Evolutionary conservation across 2,888 invertebrate species (phyloP).

Genomic region (Tholera decimalis): DNA sequence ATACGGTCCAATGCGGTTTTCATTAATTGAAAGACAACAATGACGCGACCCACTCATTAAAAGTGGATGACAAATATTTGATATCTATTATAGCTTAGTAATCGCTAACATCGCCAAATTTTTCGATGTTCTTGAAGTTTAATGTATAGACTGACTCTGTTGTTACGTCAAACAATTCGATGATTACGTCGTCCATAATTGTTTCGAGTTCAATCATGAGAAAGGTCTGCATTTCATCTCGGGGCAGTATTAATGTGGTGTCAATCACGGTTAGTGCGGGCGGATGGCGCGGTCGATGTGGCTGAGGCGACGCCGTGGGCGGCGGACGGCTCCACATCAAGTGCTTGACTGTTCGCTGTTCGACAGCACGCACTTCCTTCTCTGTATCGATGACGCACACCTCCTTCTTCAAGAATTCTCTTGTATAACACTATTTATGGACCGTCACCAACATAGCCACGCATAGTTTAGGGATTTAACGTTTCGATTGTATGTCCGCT

Average conservation of each 20-base stretch:
- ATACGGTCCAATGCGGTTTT: conserved; percentile 14
- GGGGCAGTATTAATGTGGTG: conserved; percentile 66
- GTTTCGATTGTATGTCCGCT: conserved; percentile 63
- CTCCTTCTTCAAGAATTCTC: conserved; percentile 67
- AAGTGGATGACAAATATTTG: conserved; percentile 46
- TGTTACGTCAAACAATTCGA: conserved; percentile 18
- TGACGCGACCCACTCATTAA: conserved; percentile 30
- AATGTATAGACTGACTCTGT: conserved; percentile 21
- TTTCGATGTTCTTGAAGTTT: conserved; percentile 20
- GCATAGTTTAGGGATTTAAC: conserved; percentile 69
- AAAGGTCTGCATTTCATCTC: conserved; percentile 69
- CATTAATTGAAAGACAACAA: conserved; percentile 38
- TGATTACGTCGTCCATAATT: conserved; percentile 35
- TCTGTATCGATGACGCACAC: conserved; percentile 81
- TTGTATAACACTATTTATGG: conserved; percentile 84
- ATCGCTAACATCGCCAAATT: conserved; percentile 7
- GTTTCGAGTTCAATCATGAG: conserved; percentile 40
- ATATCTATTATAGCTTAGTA: conserved; percentile 14
- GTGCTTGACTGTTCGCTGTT: conserved; percentile 71
- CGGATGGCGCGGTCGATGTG: conserved; percentile 46
- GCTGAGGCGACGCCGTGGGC: conserved; percentile 70
- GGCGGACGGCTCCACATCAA: conserved; percentile 81
- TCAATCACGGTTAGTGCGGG: conserved; percentile 67
- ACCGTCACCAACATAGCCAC: conserved; percentile 58
- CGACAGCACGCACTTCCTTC: conserved; percentile 74